Evolutionary conservation across 2,797 vertebrate genomes (phyloP).

Genomic region (Stomatorhinus walkeri): DNA sequence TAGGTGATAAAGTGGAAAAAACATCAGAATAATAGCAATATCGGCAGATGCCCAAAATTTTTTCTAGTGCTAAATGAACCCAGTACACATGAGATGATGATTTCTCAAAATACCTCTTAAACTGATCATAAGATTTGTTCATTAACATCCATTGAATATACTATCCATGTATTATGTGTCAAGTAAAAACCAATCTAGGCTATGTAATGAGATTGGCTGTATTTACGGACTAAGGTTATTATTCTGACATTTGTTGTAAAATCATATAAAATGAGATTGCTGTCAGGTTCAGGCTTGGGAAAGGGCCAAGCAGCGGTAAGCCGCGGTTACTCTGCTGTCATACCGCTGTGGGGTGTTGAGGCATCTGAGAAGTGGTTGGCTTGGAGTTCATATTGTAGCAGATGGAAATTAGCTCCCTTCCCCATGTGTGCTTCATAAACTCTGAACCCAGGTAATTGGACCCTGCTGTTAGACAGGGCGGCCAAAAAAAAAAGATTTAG

Average conservation of each 20-base stretch:
- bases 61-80: background rate
- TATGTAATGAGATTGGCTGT: background rate
- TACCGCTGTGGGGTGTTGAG: background rate
- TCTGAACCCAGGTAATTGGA: background rate
- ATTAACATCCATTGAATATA: background rate
- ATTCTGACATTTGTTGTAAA: background rate
- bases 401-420: background rate
- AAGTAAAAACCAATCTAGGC: background rate
- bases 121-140: background rate
- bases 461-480: background rate
- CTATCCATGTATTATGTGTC: background rate
- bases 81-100: background rate
- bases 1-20: background rate
- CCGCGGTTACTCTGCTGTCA: background rate
- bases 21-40: background rate
- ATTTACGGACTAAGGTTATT: background rate
- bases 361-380: background rate
- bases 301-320: background rate
- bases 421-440: background rate
- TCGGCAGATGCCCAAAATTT: background rate
- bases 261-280: background rate
- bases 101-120: background rate
- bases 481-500: background rate
- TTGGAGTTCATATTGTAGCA: background rate
- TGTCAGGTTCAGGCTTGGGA: background rate